Percentiles rank a stretch among this genome's conserved stretches.
These are phyloP conservation scores for Garra rufa DNA, from an alignment of 2,113 vertebrate genomes.

Conservation along the genomic window DNA sequence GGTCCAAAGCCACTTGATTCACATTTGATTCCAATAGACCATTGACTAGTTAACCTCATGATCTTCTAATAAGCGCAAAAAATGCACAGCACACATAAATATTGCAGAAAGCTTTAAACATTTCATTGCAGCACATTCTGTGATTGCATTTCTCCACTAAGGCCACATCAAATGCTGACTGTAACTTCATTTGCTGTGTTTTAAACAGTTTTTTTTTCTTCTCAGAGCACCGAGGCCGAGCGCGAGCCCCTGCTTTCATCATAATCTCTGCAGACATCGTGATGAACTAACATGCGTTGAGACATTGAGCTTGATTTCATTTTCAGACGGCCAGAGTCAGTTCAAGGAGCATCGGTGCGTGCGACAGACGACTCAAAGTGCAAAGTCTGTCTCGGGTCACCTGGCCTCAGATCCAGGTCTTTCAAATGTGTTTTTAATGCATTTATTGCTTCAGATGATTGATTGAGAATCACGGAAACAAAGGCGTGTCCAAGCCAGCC, in stretches of 20 bases:
- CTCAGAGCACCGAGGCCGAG: background rate
- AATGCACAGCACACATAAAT: background rate
- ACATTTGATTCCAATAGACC: background rate
- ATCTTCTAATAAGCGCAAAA: background rate
- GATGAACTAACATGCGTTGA: background rate
- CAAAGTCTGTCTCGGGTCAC: background rate
- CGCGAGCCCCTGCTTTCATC: conserved; percentile 8
- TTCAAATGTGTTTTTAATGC: background rate
- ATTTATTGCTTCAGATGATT: background rate
- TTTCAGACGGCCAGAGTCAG: background rate
- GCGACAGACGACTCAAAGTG: background rate
- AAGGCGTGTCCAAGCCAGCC: background rate
- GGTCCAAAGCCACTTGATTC: too few relatives aligned
- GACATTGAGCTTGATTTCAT: background rate
- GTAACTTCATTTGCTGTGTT: background rate
- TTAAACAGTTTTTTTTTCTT: background rate
- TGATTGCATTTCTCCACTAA: background rate
- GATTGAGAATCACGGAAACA: background rate
- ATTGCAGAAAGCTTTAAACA: background rate
- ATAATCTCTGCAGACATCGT: background rate
- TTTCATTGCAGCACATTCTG: background rate
- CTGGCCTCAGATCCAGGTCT: background rate
- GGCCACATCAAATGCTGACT: background rate
- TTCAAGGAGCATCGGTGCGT: background rate
- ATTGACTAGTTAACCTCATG: background rate